A percentile compares a stretch with the other conserved stretches of the same genome.
Evolutionary conservation across 2,113 vertebrate species (phyloP).

Genomic region (Pelecanus crispus): DNA sequence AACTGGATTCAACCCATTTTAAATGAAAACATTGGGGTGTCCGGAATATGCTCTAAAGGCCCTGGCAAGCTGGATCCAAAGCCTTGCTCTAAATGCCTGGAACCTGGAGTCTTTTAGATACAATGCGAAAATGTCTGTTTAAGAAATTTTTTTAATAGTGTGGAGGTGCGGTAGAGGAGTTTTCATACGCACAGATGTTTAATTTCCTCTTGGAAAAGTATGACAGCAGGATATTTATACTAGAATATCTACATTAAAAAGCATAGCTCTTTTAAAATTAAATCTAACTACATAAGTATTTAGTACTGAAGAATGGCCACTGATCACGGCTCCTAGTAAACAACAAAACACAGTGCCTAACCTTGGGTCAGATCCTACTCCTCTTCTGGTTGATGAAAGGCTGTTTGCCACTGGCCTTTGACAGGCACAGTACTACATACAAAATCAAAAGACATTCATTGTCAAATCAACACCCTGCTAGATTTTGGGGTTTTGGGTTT

Average conservation of each 20-base stretch:
- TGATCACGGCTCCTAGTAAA: not conserved
- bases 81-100: not conserved
- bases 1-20: not conserved
- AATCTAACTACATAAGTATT: not conserved
- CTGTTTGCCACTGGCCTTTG: not conserved
- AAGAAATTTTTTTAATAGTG: not conserved
- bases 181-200: not conserved
- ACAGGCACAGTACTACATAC: not conserved
- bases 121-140: not conserved
- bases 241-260: not conserved
- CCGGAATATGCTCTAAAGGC: not conserved
- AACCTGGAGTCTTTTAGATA: not conserved
- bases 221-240: conserved; percentile 4
- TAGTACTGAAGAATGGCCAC: not conserved
- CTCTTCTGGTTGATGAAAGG: not conserved
- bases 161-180: not conserved
- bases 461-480: not conserved
- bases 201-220: not conserved
- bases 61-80: not conserved
- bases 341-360: not conserved
- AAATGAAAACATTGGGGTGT: not conserved
- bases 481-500: not conserved
- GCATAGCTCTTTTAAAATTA: not conserved
- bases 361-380: not conserved
- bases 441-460: not conserved